phyloP scores from a whole-genome alignment of 2,888 invertebrate genomes.

The Phymatocera aterrima region DNA sequence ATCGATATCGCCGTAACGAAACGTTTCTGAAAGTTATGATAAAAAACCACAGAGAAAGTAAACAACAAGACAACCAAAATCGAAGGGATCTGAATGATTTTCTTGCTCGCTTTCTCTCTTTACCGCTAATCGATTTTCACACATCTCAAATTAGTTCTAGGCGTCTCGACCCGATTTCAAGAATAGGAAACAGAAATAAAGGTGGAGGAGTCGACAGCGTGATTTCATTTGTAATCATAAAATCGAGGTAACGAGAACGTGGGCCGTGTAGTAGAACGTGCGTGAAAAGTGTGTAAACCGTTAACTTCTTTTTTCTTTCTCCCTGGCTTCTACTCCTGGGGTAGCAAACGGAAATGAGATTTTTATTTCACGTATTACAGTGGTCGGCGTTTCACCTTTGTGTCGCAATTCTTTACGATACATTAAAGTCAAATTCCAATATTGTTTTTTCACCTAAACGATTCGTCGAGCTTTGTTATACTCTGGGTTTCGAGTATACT shows the following conservation, averaged over 20 bases:
- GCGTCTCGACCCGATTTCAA: not conserved
- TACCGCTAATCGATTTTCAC: not conserved
- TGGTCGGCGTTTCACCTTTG: slow-evolving; percentile 51
- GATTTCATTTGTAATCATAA: slow-evolving; percentile 8
- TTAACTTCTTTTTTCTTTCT: not conserved
- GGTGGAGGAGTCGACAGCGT: not conserved
- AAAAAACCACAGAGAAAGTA: not conserved
- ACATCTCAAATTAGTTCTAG: not conserved
- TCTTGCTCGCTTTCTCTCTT: not conserved
- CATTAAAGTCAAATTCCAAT: slow-evolving; percentile 64
- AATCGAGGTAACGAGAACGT: slow-evolving; percentile 28
- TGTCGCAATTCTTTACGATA: slow-evolving; percentile 56
- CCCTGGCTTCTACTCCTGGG: not conserved
- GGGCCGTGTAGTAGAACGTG: slow-evolving; percentile 29
- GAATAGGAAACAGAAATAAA: not conserved
- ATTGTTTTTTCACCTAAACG: slow-evolving; percentile 60
- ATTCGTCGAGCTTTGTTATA: slow-evolving; percentile 60
- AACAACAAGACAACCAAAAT: not conserved
- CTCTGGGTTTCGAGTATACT: not conserved
- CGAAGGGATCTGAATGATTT: not conserved
- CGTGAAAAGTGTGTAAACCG: slow-evolving; percentile 27
- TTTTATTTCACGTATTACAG: slow-evolving; percentile 58
- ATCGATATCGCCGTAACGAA: slow-evolving; percentile 1
- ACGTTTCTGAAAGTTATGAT: not conserved
- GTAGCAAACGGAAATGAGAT: slow-evolving; percentile 61